These are phyloP conservation scores for Prionace glauca DNA, from an alignment of 2,797 vertebrate genomes.

Conservation along the genomic window DNA sequence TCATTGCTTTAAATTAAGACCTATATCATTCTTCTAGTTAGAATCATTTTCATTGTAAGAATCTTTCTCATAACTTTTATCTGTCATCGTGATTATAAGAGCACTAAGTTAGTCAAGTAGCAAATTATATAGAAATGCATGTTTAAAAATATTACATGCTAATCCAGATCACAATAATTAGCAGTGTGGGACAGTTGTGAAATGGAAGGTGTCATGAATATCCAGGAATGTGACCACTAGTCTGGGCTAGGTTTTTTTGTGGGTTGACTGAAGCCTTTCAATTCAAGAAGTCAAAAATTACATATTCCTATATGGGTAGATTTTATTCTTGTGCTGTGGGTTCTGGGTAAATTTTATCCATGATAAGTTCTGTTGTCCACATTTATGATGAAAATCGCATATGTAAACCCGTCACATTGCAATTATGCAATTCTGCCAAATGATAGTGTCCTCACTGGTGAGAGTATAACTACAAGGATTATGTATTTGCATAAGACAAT, in stretches of 20 bases:
- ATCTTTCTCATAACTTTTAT: background rate
- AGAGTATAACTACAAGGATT: background rate
- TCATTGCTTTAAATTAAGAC: background rate
- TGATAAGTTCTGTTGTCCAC: background rate
- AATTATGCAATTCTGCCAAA: background rate
- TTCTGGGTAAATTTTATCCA: background rate
- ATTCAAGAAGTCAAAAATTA: background rate
- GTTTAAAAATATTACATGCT: background rate
- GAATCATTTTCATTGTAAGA: background rate
- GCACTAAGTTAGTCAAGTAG: background rate
- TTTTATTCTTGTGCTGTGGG: background rate
- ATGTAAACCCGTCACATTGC: background rate
- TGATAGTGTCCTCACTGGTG: background rate
- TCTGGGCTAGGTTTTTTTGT: background rate
- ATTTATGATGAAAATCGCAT: background rate
- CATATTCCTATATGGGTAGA: background rate
- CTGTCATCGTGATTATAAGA: background rate
- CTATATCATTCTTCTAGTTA: background rate
- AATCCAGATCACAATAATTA: slow-evolving; percentile 14
- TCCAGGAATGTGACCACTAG: background rate
- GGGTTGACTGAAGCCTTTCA: background rate
- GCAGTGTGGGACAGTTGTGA: background rate
- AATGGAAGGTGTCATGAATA: background rate
- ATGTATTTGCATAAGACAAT: background rate
- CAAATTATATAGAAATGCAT: background rate